These are phyloP conservation scores for Intellagama lesueurii DNA, from an alignment of 2,797 vertebrate genomes.

Conservation along the genomic window DNA sequence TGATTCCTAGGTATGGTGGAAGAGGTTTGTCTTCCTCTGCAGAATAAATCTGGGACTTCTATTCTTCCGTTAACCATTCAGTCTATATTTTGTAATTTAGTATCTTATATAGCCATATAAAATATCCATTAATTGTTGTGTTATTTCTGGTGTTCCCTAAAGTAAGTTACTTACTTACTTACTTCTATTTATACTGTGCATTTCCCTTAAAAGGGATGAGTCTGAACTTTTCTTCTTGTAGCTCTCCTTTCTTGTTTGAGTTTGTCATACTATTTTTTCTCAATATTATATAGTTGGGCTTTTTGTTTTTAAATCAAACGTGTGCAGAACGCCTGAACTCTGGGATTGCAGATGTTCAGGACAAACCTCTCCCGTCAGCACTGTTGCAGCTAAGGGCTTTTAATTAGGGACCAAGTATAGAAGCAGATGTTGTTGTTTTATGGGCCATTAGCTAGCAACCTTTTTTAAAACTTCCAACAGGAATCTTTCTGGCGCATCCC, in stretches of 20 bases:
- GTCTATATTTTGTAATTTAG: not conserved
- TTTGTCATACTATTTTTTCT: not conserved
- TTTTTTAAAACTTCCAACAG: slow-evolving; percentile 68
- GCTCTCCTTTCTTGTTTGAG: not conserved
- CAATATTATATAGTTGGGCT: not conserved
- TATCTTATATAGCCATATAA: not conserved
- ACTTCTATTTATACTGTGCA: no score
- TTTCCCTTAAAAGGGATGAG: no score
- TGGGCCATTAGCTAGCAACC: not conserved
- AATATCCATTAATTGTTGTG: not conserved
- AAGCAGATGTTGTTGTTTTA: not conserved
- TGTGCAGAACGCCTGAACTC: not conserved
- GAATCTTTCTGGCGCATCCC: slow-evolving; percentile 97
- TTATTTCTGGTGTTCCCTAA: not conserved
- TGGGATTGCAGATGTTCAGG: not conserved
- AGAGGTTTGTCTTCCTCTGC: not conserved
- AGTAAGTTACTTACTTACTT: no score
- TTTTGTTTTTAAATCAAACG: not conserved
- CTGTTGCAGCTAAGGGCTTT: not conserved
- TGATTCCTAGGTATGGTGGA: not conserved
- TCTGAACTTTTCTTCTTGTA: not conserved
- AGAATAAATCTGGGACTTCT: not conserved
- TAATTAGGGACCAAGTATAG: not conserved
- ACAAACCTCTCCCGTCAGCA: no score
- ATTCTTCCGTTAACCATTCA: not conserved